Evolutionary conservation across 1,140 invertebrate genomes (phyloP), one percentile per base, ranked within the genome.

Genomic region (Eriosoma lanigerum): DNA sequence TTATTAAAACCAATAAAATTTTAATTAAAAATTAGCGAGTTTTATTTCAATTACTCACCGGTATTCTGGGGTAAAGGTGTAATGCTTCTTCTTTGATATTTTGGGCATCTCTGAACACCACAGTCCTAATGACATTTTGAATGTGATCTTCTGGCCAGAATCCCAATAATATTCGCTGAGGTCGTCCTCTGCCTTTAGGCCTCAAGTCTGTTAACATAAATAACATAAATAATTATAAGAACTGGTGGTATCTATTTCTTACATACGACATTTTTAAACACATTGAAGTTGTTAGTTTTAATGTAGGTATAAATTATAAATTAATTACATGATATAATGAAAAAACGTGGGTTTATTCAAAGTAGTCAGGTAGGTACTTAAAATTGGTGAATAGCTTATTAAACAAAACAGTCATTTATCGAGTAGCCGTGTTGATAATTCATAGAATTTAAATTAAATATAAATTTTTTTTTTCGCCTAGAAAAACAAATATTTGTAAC

Each of bases 141-240:
- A 96, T 95, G 85, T 96, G 93, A 84, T 96, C 94, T 86, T 96
- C 94, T 4, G 94, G 94, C 94, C 94, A 96, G 82, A 94, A 92
- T 81, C 94, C 95, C 80, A 96, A 87, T 70, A 96, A 88, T 85
- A 96, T 96, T 85, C 94, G 89, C 85, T 96, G 94, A 1, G 94
- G 94, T 81, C 95, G 88, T 32, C 94, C 94, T 84, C 94, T 88
- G 80, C 94, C 95, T 87, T 96, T 96, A 21, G 94, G 94, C 83
- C 94, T 89, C 82, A 96, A 89, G 90, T 96, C 93, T 91, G 88
- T 66, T 68, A 73, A 75, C 21, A 38, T 62, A 48, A 62, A 81
- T n/a, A n/a, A n/a, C 1, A 64, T 15, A 81, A 68, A 9, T 13
- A 13, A n/a, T 19, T 21, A 19, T 13, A 73, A 73, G 48, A 73